Evolutionary conservation across 2,888 invertebrate genomes (phyloP), one percentile per base, ranked within the genome.

Genomic region (Drosophila stalkeri): DNA sequence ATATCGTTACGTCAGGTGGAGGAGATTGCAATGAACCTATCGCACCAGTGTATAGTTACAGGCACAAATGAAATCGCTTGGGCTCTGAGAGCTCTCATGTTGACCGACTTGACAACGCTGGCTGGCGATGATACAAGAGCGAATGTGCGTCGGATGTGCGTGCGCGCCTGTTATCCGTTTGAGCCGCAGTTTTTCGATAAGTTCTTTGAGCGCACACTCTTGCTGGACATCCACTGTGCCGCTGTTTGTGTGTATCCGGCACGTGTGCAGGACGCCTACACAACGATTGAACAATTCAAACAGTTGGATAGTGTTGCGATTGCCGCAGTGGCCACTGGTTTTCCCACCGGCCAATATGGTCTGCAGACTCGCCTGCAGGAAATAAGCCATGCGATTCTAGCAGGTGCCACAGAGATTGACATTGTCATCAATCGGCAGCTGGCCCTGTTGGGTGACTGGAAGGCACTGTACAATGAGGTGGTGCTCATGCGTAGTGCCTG

Each of bases 221-320:
- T 76, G 1, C 61, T 82, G 3, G 92, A 91, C 16, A 77, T 96
- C 41, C 94, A 94, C 76, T 97, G 97, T 41, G 99, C 97, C 47
- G 99, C 99, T 2, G 97, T 99, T 23, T 99, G 99, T 94, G 98
- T 99, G 2, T 99, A 99, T 93, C 99, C 99, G 27, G 95, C 95
- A 59, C 95, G 97, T 92, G 97, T 99, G 0, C 91, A 94, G 31
- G 96, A 97, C 94, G 98, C 97, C 54, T 94, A 94, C 57, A 90
- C 94, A 31, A 93, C 94, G 12, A 92, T 97, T 3, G 92, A 94
- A 61, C 93, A 94, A 56, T 92, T 96, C 77, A 93, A 94, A 9
- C 93, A 94, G 56, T 80, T 91, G 27, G 92, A 94, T 8, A 92
- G 94, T 63, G 94, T 98, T 57, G 95, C 96, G 77, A 95, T 98